Conservation (phyloP, 2,888 invertebrate species). For the Phengaris arion region DNA sequence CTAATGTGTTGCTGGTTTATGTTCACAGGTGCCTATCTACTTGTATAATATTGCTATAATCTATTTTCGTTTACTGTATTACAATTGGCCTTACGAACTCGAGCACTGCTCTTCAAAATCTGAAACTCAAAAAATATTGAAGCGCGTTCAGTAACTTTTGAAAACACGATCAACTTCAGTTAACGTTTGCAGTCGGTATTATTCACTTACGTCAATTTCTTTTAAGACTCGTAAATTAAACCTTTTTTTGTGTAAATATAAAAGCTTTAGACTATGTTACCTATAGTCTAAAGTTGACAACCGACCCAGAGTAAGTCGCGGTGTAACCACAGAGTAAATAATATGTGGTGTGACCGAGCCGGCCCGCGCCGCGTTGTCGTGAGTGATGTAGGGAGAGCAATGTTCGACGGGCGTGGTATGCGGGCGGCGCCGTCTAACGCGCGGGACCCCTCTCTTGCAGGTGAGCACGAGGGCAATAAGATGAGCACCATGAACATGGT, state of each 20-base stretch:
- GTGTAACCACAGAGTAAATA: neutral
- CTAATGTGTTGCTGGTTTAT: constrained; percentile 51
- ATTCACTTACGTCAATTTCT: neutral
- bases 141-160: neutral
- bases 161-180: neutral
- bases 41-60: constrained; percentile 59
- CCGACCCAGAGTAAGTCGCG: neutral
- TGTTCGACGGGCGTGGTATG: constrained; percentile 63
- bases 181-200: neutral
- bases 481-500: constrained; percentile 95
- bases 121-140: constrained; percentile 5
- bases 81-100: constrained; percentile 60
- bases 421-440: constrained; percentile 75
- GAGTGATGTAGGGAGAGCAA: constrained; percentile 47
- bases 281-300: neutral
- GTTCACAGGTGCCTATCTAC: constrained; percentile 66
- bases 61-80: constrained; percentile 41
- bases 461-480: constrained; percentile 87
- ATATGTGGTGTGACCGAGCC: neutral
- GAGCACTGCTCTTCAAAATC: constrained; percentile 70
- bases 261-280: neutral
- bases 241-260: neutral
- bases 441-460: constrained; percentile 82
- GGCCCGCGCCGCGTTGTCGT: neutral
- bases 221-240: neutral